Evolutionary conservation across 2,797 vertebrate genomes (phyloP).

Genomic region (Hippocampus kuda): DNA sequence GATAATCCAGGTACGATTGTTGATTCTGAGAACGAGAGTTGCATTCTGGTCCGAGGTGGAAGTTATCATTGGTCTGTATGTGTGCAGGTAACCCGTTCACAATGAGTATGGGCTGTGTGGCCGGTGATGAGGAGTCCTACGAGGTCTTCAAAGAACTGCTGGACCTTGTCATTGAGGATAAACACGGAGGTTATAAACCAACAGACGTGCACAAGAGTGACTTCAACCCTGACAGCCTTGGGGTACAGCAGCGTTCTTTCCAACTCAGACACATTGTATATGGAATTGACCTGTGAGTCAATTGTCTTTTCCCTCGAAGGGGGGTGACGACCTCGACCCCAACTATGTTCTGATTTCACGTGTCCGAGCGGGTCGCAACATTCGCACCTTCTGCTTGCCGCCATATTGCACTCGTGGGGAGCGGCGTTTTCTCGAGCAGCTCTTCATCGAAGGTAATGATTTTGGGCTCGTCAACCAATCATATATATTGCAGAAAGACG

Average conservation of each 20-base stretch:
- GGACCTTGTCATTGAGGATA: slow-evolving; percentile 80
- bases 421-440: slow-evolving; percentile 82
- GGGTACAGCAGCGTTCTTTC: slow-evolving; percentile 59
- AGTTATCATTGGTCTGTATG: background rate
- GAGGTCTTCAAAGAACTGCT: slow-evolving; percentile 86
- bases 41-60: background rate
- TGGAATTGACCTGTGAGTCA: no score
- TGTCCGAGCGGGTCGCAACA: slow-evolving; percentile 84
- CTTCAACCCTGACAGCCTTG: slow-evolving; percentile 82
- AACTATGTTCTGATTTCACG: slow-evolving; percentile 79
- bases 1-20: slow-evolving; percentile 3
- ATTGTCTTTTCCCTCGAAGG: slow-evolving; percentile 42
- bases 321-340: slow-evolving; percentile 76
- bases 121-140: slow-evolving; percentile 3
- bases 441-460: slow-evolving; percentile 48
- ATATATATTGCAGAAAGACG: no score
- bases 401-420: slow-evolving; percentile 81
- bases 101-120: slow-evolving; percentile 3
- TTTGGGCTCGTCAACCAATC: background rate
- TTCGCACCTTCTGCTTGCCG: slow-evolving; percentile 82
- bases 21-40: background rate
- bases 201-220: slow-evolving; percentile 80
- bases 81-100: slow-evolving; percentile 1
- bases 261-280: background rate
- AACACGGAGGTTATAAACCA: slow-evolving; percentile 86